phyloP scores from a whole-genome alignment of 2,797 vertebrate genomes.

The Gadopsis bispinosus region DNA sequence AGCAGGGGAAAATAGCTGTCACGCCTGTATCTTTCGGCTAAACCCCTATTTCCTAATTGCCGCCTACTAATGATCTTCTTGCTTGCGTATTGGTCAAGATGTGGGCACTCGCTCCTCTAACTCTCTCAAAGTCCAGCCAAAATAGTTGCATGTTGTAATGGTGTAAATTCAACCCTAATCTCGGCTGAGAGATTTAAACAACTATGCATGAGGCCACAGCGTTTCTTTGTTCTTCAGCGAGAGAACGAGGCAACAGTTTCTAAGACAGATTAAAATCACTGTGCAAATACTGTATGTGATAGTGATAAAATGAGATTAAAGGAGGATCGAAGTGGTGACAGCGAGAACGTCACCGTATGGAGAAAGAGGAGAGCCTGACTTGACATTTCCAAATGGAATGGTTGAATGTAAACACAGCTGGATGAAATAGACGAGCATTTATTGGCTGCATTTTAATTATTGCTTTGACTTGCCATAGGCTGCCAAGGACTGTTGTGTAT shows the following conservation, averaged over 20 bases:
- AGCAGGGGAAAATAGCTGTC: constrained; percentile 53
- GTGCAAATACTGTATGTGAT: constrained; percentile 11
- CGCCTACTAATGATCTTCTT: constrained; percentile 54
- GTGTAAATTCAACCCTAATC: constrained; percentile 58
- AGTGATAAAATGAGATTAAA: constrained; percentile 41
- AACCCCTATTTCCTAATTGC: constrained; percentile 55
- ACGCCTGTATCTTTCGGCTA: constrained; percentile 42
- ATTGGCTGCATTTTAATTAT: constrained; percentile 81
- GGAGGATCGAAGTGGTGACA: constrained; percentile 37
- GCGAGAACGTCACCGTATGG: constrained; percentile 22
- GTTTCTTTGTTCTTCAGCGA: constrained; percentile 41
- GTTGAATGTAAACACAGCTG: constrained; percentile 82
- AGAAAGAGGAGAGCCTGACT: constrained; percentile 30
- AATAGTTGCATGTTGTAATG: constrained; percentile 21
- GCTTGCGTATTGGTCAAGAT: constrained; percentile 50
- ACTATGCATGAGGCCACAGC: constrained; percentile 1
- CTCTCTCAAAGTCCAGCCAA: constrained; percentile 24
- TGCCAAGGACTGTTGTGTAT: constrained; percentile 73
- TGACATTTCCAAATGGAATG: constrained; percentile 63
- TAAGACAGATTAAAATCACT: constrained; percentile 33
- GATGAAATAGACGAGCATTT: constrained; percentile 77
- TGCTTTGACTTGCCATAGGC: constrained; percentile 76
- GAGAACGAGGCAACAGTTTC: background rate
- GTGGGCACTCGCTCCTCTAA: constrained; percentile 32
- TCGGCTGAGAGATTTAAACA: constrained; percentile 22